A percentile compares a stretch with the other conserved stretches of the same genome.
Evolutionary conservation across 2,888 invertebrate genomes (phyloP).

Genomic region (Hypolimnas misippus): DNA sequence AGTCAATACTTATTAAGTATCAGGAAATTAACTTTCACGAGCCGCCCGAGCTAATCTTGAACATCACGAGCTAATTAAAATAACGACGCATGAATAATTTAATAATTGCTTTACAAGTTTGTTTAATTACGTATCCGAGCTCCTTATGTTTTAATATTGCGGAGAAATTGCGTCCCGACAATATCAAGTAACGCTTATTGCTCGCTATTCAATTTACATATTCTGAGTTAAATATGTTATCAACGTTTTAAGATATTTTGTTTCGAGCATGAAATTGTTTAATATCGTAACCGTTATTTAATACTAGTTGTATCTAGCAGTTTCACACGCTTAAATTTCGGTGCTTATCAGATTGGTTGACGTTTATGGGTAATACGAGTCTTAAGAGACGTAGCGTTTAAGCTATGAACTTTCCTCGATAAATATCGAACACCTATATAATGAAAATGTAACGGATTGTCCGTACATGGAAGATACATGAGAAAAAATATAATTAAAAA

Average conservation of each 20-base stretch:
- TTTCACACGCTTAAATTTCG: too few relatives aligned
- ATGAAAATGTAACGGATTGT: too few relatives aligned
- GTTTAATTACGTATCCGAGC: slow-evolving; percentile 41
- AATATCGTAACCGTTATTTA: not conserved
- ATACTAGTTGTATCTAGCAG: not conserved
- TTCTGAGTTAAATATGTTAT: slow-evolving; percentile 1
- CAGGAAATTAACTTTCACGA: slow-evolving; percentile 47
- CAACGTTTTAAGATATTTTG: not conserved
- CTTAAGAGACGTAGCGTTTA: too few relatives aligned
- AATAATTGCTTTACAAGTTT: slow-evolving; percentile 48
- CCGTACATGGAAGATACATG: too few relatives aligned
- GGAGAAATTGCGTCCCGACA: slow-evolving; percentile 24
- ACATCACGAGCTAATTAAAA: slow-evolving; percentile 54
- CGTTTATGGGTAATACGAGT: too few relatives aligned
- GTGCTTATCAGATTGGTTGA: too few relatives aligned
- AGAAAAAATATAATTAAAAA: too few relatives aligned
- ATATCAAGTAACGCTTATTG: slow-evolving; percentile 6
- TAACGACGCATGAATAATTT: slow-evolving; percentile 51
- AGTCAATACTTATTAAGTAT: slow-evolving; percentile 45
- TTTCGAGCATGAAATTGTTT: not conserved
- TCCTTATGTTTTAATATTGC: slow-evolving; percentile 37
- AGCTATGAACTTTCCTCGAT: too few relatives aligned
- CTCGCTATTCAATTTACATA: slow-evolving; percentile 13
- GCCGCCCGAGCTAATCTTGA: slow-evolving; percentile 47
- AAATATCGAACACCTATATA: too few relatives aligned